Evolutionary conservation across 2,113 vertebrate species (phyloP).

Genomic region (Carlito syrichta): DNA sequence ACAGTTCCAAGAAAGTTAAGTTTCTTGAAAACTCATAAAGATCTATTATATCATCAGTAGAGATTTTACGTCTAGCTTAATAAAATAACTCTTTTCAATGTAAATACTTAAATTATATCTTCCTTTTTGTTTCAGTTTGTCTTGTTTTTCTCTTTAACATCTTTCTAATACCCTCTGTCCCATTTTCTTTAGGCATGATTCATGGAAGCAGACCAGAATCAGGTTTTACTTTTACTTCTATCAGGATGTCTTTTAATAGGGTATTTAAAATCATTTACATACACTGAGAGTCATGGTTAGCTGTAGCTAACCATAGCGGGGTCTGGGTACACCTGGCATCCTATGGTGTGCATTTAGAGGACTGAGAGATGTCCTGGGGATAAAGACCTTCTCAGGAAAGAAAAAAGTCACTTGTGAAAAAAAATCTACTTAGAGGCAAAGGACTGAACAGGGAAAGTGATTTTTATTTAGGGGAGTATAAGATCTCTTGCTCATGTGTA

Average conservation of each 20-base stretch:
- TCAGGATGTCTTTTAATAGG: not conserved
- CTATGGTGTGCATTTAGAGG: not conserved
- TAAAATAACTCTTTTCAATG: not conserved
- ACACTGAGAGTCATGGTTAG: fast-evolving
- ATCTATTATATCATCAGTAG: not conserved
- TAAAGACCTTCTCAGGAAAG: not conserved
- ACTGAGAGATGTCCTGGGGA: not conserved
- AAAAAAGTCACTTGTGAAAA: not conserved
- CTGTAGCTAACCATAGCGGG: fast-evolving
- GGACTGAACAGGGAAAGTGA: no score
- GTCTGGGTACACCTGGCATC: not conserved
- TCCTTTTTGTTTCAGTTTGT: not conserved
- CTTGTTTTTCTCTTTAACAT: not conserved
- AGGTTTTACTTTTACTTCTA: not conserved
- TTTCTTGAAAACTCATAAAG: not conserved
- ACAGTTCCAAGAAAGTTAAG: not conserved
- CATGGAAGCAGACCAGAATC: not conserved
- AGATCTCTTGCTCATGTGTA: not conserved
- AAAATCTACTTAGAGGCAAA: not conserved
- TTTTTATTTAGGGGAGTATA: not conserved
- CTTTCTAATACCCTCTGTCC: not conserved
- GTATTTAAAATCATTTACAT: not conserved
- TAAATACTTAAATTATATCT: not conserved
- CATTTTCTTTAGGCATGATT: not conserved
- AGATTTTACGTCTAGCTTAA: not conserved